These are phyloP conservation scores for Meloe dianella DNA, from an alignment of 2,888 invertebrate species.

Conservation along the genomic window DNA sequence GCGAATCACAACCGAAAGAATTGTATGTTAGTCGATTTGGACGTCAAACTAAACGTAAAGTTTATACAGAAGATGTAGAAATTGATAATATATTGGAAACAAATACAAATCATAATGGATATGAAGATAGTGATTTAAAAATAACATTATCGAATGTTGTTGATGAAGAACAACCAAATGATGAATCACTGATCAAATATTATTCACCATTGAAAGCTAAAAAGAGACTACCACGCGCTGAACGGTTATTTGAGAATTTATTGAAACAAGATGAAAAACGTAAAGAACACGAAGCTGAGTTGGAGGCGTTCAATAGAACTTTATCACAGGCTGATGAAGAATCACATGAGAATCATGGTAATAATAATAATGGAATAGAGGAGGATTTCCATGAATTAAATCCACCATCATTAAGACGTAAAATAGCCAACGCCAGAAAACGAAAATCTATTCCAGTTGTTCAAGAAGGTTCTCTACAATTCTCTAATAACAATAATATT, in stretches of 20 bases:
- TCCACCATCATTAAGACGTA: neutral
- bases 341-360: neutral
- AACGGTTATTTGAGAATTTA: conserved; percentile 14
- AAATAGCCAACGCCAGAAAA: conserved; percentile 6
- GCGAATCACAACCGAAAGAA: neutral
- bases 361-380: conserved; percentile 4
- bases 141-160: conserved; percentile 13
- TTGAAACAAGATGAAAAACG: neutral
- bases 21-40: conserved; percentile 15
- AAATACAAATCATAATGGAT: neutral
- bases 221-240: conserved; percentile 10
- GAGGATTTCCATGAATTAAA: neutral
- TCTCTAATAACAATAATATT: neutral
- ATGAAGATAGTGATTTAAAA: conserved; percentile 1
- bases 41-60: conserved; percentile 20
- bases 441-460: neutral
- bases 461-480: conserved; percentile 12
- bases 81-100: conserved; percentile 5
- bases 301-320: conserved; percentile 14
- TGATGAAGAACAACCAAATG: neutral
- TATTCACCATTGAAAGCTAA: neutral
- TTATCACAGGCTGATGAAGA: conserved; percentile 6
- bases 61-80: conserved; percentile 20
- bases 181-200: neutral
- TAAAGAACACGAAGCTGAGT: conserved; percentile 6